Base-by-base conservation (phyloP, 2,888 invertebrate species). In the Sesamia inferens region DNA sequence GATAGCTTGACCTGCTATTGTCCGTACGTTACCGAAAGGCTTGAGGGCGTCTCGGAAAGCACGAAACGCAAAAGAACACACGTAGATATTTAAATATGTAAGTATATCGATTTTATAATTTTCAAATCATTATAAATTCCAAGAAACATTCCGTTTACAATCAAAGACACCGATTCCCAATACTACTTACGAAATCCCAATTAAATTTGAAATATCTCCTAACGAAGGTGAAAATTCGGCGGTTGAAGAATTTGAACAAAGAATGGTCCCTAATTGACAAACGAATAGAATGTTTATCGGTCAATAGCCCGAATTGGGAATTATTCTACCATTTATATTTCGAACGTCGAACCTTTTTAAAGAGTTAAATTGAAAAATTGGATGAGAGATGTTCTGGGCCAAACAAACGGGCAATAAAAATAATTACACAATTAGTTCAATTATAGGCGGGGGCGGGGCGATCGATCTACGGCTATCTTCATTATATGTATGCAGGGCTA, bases 371-470 rank as follows among this genome's bases (percentile, higher is more conserved):
- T 93, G 91, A 89, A 91, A 93, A 93, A 94, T 92, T 89, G 92
- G 88, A 90, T 90, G 88, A 88, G 88, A 90, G 90, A 92, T 88
- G 89, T 88, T 85, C 71, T 90, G 89, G 87, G 88, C 89, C 88
- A 91, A 94, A 95, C 94, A 93, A 94, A 94, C 92, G 93, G 93
- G 94, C 92, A 94, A 95, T 96, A 95, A 95, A 95, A 95, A 94
- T 95, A 94, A 95, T 95, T 92, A 95, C 93, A 91, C 93, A 93
- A 93, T 96, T 95, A 94, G 92, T 88, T 87, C 92, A 93, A 93
- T 92, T 92, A 93, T 80, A 83, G 79, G 89, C 87, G 93, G 90
- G 88, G 93, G 93, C 93, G 92, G 87, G 90, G 90, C 90, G 79
- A 90, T 92, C 92, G 91, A 91, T 89, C 87, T 85, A 84, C 74